These are phyloP conservation scores for Ophioninae sp. DNA, from an alignment of 2,888 invertebrate genomes.

Conservation along the genomic window DNA sequence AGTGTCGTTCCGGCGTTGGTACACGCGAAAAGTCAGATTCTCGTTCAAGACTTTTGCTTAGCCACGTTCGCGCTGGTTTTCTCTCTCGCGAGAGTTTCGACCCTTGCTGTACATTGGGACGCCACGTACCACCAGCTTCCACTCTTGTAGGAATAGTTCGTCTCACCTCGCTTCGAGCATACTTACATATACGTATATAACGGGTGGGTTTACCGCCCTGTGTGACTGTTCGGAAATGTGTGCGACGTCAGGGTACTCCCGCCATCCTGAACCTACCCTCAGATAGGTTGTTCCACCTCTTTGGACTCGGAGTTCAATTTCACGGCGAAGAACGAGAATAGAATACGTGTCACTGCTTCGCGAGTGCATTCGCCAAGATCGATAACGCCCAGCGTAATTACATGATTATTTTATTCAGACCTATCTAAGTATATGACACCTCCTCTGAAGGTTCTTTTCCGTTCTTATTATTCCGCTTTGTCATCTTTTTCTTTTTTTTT, in stretches of 20 bases:
- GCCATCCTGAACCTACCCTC: conserved; percentile 19
- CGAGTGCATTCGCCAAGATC: conserved; percentile 56
- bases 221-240: background rate
- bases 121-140: conserved; percentile 28
- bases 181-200: background rate
- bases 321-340: conserved; percentile 56
- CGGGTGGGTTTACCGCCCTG: background rate
- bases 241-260: conserved; percentile 6
- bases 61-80: conserved; percentile 8
- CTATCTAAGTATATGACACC: conserved; percentile 10
- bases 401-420: conserved; percentile 61
- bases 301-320: conserved; percentile 55
- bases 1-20: conserved; percentile 23
- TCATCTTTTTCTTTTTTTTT: too few relatives aligned
- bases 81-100: conserved; percentile 10
- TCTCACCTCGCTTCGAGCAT: conserved; percentile 35
- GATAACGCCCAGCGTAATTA: conserved; percentile 58
- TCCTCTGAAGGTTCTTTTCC: background rate
- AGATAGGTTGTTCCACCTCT: conserved; percentile 43
- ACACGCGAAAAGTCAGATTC: conserved; percentile 16
- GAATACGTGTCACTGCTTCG: conserved; percentile 61
- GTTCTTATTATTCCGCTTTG: conserved; percentile 7
- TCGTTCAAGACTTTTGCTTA: conserved; percentile 35
- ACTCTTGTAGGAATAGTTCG: conserved; percentile 37
- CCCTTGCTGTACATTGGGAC: background rate